phyloP scores from a whole-genome alignment of 2,113 vertebrate species.

The Micronycteris hirsuta region DNA sequence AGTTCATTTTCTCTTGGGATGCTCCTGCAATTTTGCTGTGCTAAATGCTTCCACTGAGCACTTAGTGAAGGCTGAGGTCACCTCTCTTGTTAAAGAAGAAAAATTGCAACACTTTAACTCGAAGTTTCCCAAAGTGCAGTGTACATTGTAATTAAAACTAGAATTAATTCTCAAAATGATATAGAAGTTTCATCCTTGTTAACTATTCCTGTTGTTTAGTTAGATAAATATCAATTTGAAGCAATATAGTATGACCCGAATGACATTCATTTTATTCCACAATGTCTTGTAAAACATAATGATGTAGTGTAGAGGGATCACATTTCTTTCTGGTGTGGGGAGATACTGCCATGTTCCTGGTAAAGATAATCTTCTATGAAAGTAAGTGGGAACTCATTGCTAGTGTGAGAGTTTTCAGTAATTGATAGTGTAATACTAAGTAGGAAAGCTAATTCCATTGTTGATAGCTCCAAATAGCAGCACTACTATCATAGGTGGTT shows the following conservation, averaged over 20 bases:
- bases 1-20: constrained; percentile 60
- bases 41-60: constrained; percentile 58
- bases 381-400: background rate
- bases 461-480: background rate
- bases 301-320: background rate
- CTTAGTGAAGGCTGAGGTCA: constrained; percentile 60
- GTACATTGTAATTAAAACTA: constrained; percentile 37
- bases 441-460: background rate
- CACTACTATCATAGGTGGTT: background rate
- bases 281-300: background rate
- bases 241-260: background rate
- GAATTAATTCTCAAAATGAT: constrained; percentile 21
- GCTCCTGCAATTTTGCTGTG: constrained; percentile 48
- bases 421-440: background rate
- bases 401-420: background rate
- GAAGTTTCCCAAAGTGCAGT: constrained; percentile 44
- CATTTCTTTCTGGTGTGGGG: background rate
- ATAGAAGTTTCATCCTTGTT: background rate
- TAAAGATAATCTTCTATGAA: background rate
- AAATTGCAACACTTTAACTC: constrained; percentile 61
- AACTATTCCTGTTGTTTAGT: background rate
- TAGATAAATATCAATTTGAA: constrained; percentile 26
- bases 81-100: constrained; percentile 66
- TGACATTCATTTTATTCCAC: background rate
- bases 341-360: background rate